A percentile compares a stretch with the other conserved stretches of the same genome.
These are phyloP conservation scores for Listronotus bonariensis DNA, from an alignment of 1,140 invertebrate genomes.

Conservation along the genomic window DNA sequence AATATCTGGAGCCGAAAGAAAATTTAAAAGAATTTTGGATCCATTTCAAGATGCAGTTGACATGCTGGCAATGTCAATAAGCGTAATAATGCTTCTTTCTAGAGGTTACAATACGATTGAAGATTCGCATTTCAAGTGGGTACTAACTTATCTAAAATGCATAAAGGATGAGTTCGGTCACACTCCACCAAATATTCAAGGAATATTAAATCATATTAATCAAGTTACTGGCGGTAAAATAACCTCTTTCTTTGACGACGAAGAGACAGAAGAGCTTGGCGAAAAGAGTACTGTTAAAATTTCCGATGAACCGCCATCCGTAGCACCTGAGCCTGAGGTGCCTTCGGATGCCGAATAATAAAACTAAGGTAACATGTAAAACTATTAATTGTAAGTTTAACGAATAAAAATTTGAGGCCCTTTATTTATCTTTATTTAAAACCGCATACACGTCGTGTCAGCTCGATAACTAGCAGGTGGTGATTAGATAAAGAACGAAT, in stretches of 20 bases:
- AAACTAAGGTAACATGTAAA: too few species aligned
- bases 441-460: too few species aligned
- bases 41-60: constrained; percentile 38
- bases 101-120: constrained; percentile 26
- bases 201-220: constrained; percentile 43
- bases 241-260: constrained; percentile 16
- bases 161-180: constrained; percentile 41
- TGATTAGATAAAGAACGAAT: too few species aligned
- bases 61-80: constrained; percentile 42
- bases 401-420: not conserved
- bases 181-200: constrained; percentile 40
- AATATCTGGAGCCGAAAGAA: constrained; percentile 19
- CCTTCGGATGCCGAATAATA: too few species aligned
- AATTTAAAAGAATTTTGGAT: constrained; percentile 15
- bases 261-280: not conserved
- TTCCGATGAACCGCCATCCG: not conserved
- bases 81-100: constrained; percentile 42
- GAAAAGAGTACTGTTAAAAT: not conserved
- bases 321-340: not conserved
- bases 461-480: too few species aligned
- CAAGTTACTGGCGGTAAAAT: constrained; percentile 30
- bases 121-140: constrained; percentile 35
- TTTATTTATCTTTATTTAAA: not conserved
- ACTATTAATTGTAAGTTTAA: not conserved
- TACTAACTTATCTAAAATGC: constrained; percentile 40